These are phyloP conservation scores for Anthoscopus minutus DNA, from an alignment of 2,113 vertebrate species.

Conservation along the genomic window DNA sequence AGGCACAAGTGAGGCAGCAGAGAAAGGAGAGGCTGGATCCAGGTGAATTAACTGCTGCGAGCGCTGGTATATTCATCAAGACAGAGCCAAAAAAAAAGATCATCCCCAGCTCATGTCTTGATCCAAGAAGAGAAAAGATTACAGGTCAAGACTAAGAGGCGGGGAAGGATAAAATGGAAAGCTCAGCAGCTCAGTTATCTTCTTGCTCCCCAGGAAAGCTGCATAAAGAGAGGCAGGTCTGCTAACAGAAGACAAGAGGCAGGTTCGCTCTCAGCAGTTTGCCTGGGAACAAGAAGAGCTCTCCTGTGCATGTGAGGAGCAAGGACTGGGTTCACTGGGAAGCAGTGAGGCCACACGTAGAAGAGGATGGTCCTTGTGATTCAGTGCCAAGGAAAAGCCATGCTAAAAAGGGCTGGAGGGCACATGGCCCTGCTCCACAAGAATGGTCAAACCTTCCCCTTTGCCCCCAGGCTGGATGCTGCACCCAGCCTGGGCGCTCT, in stretches of 20 bases:
- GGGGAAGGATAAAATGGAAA: background rate
- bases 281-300: background rate
- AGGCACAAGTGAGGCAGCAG: background rate
- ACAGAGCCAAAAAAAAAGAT: background rate
- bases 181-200: background rate
- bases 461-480: background rate
- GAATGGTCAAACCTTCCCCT: background rate
- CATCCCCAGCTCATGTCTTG: background rate
- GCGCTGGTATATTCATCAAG: background rate
- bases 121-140: background rate
- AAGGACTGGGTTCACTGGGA: background rate
- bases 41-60: background rate
- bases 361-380: background rate
- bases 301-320: background rate
- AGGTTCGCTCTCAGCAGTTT: background rate
- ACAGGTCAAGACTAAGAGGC: rapidly evolving
- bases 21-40: background rate
- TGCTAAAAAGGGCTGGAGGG: background rate
- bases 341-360: rapidly evolving
- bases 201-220: background rate
- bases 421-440: rapidly evolving
- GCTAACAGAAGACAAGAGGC: background rate
- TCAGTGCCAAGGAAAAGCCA: background rate
- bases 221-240: background rate
- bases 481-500: background rate